phyloP scores from a whole-genome alignment of 1,140 invertebrate genomes.

The Fopius arisanus region DNA sequence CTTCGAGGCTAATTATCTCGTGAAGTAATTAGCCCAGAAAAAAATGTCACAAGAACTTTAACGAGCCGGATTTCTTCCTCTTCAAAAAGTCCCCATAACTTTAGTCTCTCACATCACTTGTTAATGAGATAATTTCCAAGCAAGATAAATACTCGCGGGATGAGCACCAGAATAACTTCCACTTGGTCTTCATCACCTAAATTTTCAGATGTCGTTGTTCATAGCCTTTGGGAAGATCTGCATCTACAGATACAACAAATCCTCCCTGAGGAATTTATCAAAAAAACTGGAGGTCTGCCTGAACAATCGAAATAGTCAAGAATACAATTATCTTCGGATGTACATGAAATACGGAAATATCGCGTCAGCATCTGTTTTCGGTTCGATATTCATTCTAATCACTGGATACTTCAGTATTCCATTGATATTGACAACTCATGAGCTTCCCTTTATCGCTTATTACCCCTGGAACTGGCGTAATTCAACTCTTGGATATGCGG shows the following conservation, averaged over 20 bases:
- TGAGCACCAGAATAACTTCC: no score
- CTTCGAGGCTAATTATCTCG: no score
- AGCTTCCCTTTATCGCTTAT: slow-evolving; percentile 21
- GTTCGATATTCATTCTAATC: neutral
- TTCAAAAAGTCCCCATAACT: no score
- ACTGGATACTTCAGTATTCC: slow-evolving; percentile 20
- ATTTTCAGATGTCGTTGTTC: slow-evolving; percentile 26
- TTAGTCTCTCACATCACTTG: no score
- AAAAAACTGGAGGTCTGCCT: slow-evolving; percentile 18
- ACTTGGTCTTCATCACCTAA: neutral
- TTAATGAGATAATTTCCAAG: neutral
- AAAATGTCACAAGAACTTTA: no score
- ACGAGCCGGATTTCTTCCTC: no score
- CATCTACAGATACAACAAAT: slow-evolving; percentile 23
- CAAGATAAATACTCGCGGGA: no score
- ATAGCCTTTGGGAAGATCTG: slow-evolving; percentile 31
- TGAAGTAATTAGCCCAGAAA: no score
- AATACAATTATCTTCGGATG: neutral
- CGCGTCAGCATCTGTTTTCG: slow-evolving; percentile 5
- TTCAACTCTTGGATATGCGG: slow-evolving; percentile 18
- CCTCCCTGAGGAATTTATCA: neutral
- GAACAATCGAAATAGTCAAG: slow-evolving; percentile 9
- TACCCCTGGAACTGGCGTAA: slow-evolving; percentile 24
- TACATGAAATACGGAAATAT: slow-evolving; percentile 14
- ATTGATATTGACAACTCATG: neutral